Conservation (phyloP, 1,140 invertebrate species). For the Dinoponera quadriceps region DNA sequence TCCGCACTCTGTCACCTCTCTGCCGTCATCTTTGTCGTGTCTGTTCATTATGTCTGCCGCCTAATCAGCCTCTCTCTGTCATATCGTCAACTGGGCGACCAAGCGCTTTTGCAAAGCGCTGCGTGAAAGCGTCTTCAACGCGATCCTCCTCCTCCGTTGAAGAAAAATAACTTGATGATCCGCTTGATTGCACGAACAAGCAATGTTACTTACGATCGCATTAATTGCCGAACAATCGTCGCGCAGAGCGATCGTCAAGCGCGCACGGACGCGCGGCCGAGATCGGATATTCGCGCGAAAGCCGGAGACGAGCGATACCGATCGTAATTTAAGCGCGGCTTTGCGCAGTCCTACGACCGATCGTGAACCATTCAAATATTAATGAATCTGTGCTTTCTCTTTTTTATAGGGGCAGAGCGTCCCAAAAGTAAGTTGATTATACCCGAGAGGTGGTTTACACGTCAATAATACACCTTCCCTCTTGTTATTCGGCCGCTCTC, state of each 20-base stretch:
- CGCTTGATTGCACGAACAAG: constrained; percentile 62
- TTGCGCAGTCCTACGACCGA: constrained; percentile 60
- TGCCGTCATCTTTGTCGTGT: constrained; percentile 31
- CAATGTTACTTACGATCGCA: constrained; percentile 35
- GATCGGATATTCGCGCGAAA: constrained; percentile 12
- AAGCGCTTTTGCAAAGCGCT: constrained; percentile 51
- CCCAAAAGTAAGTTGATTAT: constrained; percentile 85
- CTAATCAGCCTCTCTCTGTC: constrained; percentile 62
- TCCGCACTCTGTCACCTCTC: constrained; percentile 19
- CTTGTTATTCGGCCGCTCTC: constrained; percentile 77
- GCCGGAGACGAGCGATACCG: constrained; percentile 58
- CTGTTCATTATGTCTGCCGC: constrained; percentile 63
- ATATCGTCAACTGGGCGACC: constrained; percentile 39
- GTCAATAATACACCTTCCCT: constrained; percentile 81
- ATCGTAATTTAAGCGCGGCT: constrained; percentile 61
- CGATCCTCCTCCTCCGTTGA: constrained; percentile 35
- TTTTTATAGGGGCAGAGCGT: constrained; percentile 86
- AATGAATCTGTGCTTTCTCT: constrained; percentile 84
- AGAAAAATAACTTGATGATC: constrained; percentile 59
- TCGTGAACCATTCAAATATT: constrained; percentile 77
- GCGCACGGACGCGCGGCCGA: background rate
- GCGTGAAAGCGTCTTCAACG: constrained; percentile 29
- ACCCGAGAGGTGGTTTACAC: constrained; percentile 81
- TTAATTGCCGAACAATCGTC: constrained; percentile 19
- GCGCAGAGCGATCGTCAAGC: constrained; percentile 21